A percentile compares a stretch with the other conserved stretches of the same genome.
These are phyloP conservation scores for Agrochola macilenta DNA, from an alignment of 2,888 invertebrate species.

Conservation along the genomic window DNA sequence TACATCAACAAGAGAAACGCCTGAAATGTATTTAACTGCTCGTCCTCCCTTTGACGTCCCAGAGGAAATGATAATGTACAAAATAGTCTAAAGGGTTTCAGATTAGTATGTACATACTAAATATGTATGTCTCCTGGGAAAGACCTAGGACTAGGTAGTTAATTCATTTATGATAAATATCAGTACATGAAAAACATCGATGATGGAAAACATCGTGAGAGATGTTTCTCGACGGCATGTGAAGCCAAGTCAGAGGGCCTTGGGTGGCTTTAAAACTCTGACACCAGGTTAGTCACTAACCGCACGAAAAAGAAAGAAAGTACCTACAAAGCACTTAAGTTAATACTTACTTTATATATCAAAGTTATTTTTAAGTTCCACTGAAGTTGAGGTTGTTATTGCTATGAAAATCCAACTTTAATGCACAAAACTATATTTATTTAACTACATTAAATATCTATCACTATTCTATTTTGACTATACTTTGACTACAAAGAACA, in stretches of 20 bases:
- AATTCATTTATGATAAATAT: slow-evolving; percentile 8
- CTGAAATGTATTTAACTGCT: slow-evolving; percentile 15
- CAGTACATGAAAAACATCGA: neutral
- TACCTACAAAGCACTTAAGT: neutral
- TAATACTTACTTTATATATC: slow-evolving; percentile 32
- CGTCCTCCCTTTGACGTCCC: slow-evolving; percentile 2
- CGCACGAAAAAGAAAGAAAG: no score
- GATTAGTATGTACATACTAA: neutral
- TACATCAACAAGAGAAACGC: neutral
- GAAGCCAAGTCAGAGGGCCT: no score
- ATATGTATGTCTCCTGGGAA: slow-evolving; percentile 8
- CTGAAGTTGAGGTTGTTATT: slow-evolving; percentile 10
- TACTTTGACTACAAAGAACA: slow-evolving; percentile 10
- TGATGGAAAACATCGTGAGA: no score
- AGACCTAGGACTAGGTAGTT: neutral
- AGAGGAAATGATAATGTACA: slow-evolving; percentile 4
- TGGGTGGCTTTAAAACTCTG: no score
- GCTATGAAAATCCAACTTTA: slow-evolving; percentile 12
- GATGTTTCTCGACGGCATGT: no score
- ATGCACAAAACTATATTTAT: slow-evolving; percentile 5
- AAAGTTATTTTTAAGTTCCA: slow-evolving; percentile 29
- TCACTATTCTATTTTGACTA: slow-evolving; percentile 16
- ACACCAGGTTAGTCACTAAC: no score
- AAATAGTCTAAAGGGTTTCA: slow-evolving; percentile 17
- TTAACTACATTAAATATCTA: neutral